phyloP scores from a whole-genome alignment of 1,140 invertebrate genomes.

The Zeugodacus cucurbitae region DNA sequence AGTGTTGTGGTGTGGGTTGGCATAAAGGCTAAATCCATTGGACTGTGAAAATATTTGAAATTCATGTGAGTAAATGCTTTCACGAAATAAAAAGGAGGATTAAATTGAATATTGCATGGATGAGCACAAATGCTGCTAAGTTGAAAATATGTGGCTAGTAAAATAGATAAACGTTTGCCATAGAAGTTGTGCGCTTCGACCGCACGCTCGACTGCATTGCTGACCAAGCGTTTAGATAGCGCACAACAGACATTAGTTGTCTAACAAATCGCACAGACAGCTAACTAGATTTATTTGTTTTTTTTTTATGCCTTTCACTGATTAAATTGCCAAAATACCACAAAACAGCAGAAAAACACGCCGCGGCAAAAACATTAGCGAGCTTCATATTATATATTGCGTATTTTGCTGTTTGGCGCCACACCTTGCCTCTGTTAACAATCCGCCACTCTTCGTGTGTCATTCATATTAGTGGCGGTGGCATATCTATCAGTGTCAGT shows the following conservation, averaged over 20 bases:
- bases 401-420: neutral
- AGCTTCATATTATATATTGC: neutral
- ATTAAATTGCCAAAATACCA: conserved; percentile 33
- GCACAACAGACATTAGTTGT: neutral
- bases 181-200: neutral
- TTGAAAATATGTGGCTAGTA: conserved; percentile 14
- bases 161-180: neutral
- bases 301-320: neutral
- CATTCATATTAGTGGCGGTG: neutral
- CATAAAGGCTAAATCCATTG: neutral
- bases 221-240: conserved; percentile 9
- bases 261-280: neutral
- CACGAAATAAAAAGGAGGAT: neutral
- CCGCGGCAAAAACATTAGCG: neutral
- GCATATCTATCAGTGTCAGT: conserved; percentile 13
- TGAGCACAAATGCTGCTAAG: conserved; percentile 22
- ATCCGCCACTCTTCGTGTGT: no score
- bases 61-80: conserved; percentile 16
- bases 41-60: conserved; percentile 34
- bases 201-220: neutral
- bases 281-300: neutral
- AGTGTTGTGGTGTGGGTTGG: neutral
- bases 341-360: neutral
- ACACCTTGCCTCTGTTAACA: neutral
- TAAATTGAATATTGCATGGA: conserved; percentile 25